Evolutionary conservation across 2,888 invertebrate species (phyloP), one percentile per base, ranked within the genome.

Genomic region (Drosophila kanekoi): DNA sequence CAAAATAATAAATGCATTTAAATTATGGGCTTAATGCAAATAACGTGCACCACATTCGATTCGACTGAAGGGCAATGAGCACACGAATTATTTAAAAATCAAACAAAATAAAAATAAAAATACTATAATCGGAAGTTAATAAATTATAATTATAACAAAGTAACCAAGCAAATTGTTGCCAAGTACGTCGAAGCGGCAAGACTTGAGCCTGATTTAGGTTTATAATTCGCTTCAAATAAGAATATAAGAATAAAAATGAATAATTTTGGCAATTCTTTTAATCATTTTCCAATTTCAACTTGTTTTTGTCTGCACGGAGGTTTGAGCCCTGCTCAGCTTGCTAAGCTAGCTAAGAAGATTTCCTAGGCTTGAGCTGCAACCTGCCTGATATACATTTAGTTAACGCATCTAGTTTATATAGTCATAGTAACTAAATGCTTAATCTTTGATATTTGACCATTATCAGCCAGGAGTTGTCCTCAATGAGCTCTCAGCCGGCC

Each of bases 21-120:
- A 87, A 81, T 87, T 74, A 79, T 77, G 74, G 74, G 62, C 77
- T 82, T 87, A 84, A 89, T 84, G 72, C 62, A 62, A 58, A 77
- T 67, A 65, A 62, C 81, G 72, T 79, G 84, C 52, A 59, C 48
- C 44, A 67, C 77, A 85, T 85, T 81, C 68, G 81, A 85, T 85
- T 81, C 68, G 81, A 54, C 47, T 18, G 47, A 74, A 79, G 81
- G 81, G 87, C 87, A 81, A 68, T 81, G 80, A 54, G 79, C 77
- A 77, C 62, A 60, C 53, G 54, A 54, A 44, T 35, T 59, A 49
- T 79, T 67, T 77, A 58, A 80, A 40, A 40, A 23, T 23, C 5
- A 20, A 5, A 23, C 13, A 35, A 44, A 20, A 20, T 14, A 11
- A 35, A 44, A 20, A 20, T 13, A 5, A 8, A 35, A 38, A 38